Evolutionary conservation across 2,113 vertebrate genomes (phyloP), one percentile per base, ranked within the genome.

Genomic region (Campylomormyrus numenius): DNA sequence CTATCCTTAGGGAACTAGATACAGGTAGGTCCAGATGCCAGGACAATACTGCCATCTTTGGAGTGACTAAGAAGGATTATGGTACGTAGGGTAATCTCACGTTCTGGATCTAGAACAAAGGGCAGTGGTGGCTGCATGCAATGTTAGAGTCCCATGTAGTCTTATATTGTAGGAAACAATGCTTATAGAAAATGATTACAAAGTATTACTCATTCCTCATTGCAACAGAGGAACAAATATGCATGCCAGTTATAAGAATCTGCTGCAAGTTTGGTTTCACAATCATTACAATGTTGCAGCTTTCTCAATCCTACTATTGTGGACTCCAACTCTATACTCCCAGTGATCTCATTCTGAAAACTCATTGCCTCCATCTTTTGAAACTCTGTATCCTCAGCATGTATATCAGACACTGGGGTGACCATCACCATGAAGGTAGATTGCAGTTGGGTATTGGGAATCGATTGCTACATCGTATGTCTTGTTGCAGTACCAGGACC

Each of bases 31-130:
- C 62, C 87, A 91, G 88, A 91, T 58, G 91, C 92, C 89, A n/a
- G 77, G 21, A 58, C 74, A 62, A 58, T 88, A 58, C 52, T 39
- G 92, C 93, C 88, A 89, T 90, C 93, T 90, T 93, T 94, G 92
- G 92, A 94, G 93, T 93, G 94, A 92, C 92, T 93, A 93, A 93
- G 89, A 92, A 93, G 94, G 94, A 95, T 95, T 95, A 95, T 90
- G 92, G 92, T 91, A 86, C 93, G 93, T 93, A 91, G 93, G 93
- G 95, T 95, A 95, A 95, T 95, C 94, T 95, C 91, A 93, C 90
- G 88, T 91, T 89, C 92, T 91, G 92, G 92, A 90, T 92, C 17
- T 27, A 84, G 35, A 84, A 58, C 39, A 94, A 91, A 88, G 86
- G 35, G 35, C 52, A 11, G 27, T 62, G 52, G 31, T 17, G 2